Percentiles rank a stretch among this genome's conserved stretches.
phyloP scores from a whole-genome alignment of 2,888 invertebrate genomes.

The Dastarcus helophoroides region DNA sequence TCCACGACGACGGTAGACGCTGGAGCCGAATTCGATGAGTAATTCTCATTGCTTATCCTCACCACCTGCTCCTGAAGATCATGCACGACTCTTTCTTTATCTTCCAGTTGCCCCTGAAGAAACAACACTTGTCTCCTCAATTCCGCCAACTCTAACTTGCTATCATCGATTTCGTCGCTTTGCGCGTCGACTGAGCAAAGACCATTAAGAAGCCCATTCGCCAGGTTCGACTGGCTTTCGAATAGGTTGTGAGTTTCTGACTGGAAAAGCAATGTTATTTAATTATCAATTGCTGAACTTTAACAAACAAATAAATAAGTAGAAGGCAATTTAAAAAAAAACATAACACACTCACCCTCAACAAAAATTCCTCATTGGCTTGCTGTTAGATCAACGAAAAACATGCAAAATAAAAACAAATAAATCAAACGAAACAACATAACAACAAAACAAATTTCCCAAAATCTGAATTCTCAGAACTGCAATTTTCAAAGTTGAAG shows the following conservation, averaged over 20 bases:
- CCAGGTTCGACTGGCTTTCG: conserved; percentile 43
- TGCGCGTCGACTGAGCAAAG: conserved; percentile 39
- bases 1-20: conserved; percentile 33
- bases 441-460: conserved; percentile 15
- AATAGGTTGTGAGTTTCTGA: conserved; percentile 85
- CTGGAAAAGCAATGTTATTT: conserved; percentile 37
- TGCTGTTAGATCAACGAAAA: conserved; percentile 33
- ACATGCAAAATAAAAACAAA: conserved; percentile 29
- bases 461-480: too few species aligned
- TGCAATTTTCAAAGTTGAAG: too few species aligned
- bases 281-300: neutral
- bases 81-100: conserved; percentile 72
- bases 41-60: conserved; percentile 32
- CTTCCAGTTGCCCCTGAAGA: conserved; percentile 78
- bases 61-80: conserved; percentile 67
- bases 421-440: conserved; percentile 14
- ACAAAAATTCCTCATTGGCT: conserved; percentile 61
- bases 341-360: conserved; percentile 49
- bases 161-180: conserved; percentile 30
- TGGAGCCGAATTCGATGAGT: conserved; percentile 37
- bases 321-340: conserved; percentile 9
- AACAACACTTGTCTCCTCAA: conserved; percentile 72
- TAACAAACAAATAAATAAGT: neutral
- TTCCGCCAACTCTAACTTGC: conserved; percentile 59
- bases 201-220: conserved; percentile 57